Conservation (phyloP, 2,113 vertebrate species). For the Talpa occidentalis region DNA sequence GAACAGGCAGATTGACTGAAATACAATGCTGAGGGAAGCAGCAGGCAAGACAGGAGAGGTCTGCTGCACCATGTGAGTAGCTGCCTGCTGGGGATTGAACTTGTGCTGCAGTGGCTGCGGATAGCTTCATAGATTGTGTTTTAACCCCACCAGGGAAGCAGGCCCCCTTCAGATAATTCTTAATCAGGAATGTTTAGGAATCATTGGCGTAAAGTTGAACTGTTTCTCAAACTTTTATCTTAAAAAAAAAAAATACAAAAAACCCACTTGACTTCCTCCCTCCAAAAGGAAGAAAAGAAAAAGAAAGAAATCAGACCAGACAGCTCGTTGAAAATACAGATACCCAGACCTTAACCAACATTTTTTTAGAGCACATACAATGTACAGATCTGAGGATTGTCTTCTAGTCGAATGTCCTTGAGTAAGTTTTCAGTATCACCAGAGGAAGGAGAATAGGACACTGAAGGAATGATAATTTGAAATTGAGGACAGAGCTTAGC, state of each 20-base stretch:
- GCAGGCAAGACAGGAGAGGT: no score
- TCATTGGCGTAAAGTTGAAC: background rate
- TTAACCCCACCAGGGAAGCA: no score
- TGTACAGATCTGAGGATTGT: background rate
- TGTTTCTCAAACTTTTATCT: background rate
- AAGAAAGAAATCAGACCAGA: background rate
- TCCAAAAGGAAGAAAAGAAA: background rate
- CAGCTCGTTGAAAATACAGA: slow-evolving; percentile 21
- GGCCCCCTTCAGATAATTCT: background rate
- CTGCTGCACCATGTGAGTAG: no score
- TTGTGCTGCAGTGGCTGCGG: no score
- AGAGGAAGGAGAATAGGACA: background rate
- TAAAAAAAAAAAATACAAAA: background rate
- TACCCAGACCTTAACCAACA: background rate
- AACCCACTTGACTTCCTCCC: background rate
- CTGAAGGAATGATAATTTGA: slow-evolving; percentile 26
- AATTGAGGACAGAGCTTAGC: background rate
- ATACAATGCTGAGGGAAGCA: no score
- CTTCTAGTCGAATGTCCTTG: background rate
- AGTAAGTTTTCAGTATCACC: background rate
- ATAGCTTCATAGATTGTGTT: no score
- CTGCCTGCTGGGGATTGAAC: no score
- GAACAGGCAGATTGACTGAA: no score
- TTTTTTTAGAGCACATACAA: background rate
- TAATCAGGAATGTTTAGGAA: background rate